phyloP scores from a whole-genome alignment of 2,888 invertebrate genomes.

The Anarsia innoxiella region DNA sequence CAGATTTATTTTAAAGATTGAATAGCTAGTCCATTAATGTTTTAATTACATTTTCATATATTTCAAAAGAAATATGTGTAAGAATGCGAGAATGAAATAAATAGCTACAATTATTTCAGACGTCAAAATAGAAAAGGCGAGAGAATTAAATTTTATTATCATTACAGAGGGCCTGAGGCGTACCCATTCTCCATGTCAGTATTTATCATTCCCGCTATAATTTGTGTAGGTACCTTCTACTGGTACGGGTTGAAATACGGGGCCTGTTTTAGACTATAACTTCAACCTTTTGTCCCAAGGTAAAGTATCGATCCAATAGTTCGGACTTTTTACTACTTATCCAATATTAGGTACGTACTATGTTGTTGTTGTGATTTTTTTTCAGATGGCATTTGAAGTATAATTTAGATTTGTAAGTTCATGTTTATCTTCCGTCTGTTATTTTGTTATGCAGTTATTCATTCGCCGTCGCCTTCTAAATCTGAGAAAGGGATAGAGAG shows the following conservation, averaged over 20 bases:
- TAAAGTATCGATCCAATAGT: slow-evolving; percentile 25
- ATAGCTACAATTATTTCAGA: too few species aligned
- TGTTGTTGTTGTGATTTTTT: slow-evolving; percentile 21
- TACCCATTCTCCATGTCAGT: slow-evolving; percentile 27
- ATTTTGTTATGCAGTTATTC: slow-evolving; percentile 40
- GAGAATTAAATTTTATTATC: slow-evolving; percentile 30
- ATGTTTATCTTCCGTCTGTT: slow-evolving; percentile 35
- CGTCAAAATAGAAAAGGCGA: too few species aligned
- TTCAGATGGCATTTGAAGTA: slow-evolving; percentile 26
- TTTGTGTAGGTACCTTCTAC: slow-evolving; percentile 29
- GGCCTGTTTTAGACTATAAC: slow-evolving; percentile 15
- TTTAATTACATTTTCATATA: too few species aligned
- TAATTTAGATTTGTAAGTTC: slow-evolving; percentile 19
- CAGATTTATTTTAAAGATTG: too few species aligned
- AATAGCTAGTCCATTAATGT: too few species aligned
- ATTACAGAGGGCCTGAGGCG: slow-evolving; percentile 40
- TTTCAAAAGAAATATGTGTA: too few species aligned
- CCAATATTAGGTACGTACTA: neutral
- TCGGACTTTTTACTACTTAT: neutral
- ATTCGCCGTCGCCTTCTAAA: slow-evolving; percentile 20
- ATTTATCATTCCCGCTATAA: slow-evolving; percentile 18
- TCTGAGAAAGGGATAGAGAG: slow-evolving; percentile 24
- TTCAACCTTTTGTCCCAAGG: slow-evolving; percentile 20
- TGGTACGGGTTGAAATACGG: slow-evolving; percentile 19
- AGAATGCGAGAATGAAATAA: too few species aligned